Evolutionary conservation across 1,140 invertebrate species (phyloP), one percentile per base, ranked within the genome.

Genomic region (Trachymyrmex cornetzi): DNA sequence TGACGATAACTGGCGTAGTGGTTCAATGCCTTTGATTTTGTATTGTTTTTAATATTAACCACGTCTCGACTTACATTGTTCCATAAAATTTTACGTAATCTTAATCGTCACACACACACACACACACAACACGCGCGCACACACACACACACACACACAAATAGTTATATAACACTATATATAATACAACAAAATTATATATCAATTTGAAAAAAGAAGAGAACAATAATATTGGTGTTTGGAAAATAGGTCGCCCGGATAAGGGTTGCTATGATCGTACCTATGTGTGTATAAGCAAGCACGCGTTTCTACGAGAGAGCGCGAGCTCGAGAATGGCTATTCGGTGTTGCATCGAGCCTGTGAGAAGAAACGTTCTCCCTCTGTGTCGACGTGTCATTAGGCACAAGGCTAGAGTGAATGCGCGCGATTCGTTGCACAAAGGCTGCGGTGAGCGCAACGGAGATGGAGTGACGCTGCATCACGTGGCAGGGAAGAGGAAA

Each of bases 391-490:
- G 88, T 91, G 90, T 92, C 91, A 93, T 93, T 92, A 93, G 88
- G 92, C 87, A 94, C 92, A 93, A 94, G 93, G 93, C 84, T 93
- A 90, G 86, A 88, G 90, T 91, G 84, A 90, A 89, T 66, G 91
- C 87, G 81, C 74, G 90, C 88, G 80, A 92, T 82, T 82, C 55
- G 79, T 89, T 85, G 87, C 90, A 91, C 90, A 89, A 93, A 89
- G 90, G 64, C 80, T 61, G 50, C 63, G 22, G 50, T n/a, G 66
- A 34, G 80, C 14, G 24, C 34, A 48, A 86, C 24, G 22, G 9
- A 74, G 80, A 71, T 2, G 27, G 59, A 44, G 69, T 3, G 75
- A 63, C 34, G 55, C 22, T 24, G 64, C 22, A 55, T 38, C 30
- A 27, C 34, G 14, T 6, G 48, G 27, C 64, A 14, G 48, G 44